Evolutionary conservation across 1,140 invertebrate genomes (phyloP), one percentile per base, ranked within the genome.

Genomic region (Temnothorax longispinosus): DNA sequence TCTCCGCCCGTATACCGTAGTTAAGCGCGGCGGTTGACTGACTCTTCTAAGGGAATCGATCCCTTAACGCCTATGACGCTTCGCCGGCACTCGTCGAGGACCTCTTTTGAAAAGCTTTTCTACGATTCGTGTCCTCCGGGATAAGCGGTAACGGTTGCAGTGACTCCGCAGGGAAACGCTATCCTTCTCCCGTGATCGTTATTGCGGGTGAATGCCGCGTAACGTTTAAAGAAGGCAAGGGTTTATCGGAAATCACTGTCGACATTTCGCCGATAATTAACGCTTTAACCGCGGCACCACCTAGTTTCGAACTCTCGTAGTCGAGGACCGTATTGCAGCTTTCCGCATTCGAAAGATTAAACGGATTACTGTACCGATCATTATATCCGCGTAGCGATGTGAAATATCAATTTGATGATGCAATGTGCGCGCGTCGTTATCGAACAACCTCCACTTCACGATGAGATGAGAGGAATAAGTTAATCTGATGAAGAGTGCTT

Each of bases 51-150:
- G 82, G 65, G 77, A 90, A 88, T 88, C 80, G 60, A 89, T 56
- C 58, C 71, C 62, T 74, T 65, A 44, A 69, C 65, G 81, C n/a
- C 62, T 58, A 60, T 52, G 58, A 41, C 41, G 82, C 50, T 54
- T 21, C 56, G 60, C 38, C 38, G 18, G 21, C 47, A 60, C 58
- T 18, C 27, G 32, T 21, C 58, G 38, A 78, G 41, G 60, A 35
- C 18, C 62, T 60, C 78, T 41, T 84, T 78, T 64, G 47, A 80
- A 85, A 27, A 91, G 90, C 89, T 91, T 91, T 90, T 88, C 78
- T 74, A 38, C 84, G 84, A 85, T 38, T 87, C 72, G 13, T 41
- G 71, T 86, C 77, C 35, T n/a, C 56, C 56, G 0, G 38, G 65
- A 74, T 35, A 65, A 81, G 58, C 54, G 72, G 71, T 88, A 88